Base-by-base conservation (phyloP, 1,140 invertebrate species). In the Pseudomyrmex dendroicus region DNA sequence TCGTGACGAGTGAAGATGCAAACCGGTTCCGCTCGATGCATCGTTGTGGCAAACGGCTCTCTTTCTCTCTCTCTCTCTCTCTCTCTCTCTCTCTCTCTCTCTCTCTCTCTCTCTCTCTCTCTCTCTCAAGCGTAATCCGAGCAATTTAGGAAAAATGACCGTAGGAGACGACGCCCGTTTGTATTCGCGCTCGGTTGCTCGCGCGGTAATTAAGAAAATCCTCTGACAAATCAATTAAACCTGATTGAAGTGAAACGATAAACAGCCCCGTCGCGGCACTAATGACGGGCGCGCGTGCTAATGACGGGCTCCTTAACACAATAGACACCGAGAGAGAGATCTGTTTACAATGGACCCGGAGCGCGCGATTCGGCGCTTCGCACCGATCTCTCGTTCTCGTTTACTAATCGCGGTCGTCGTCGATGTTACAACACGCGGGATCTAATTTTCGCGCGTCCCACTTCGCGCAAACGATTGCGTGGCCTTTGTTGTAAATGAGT, bases 401-500 rank as follows among this genome's bases (percentile, higher is more conserved):
- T 74, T 63, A 25, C 59, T n/a, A 62, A 76, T 72, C 76, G 12
- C 20, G 20, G 20, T 12, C 13, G 52, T 57, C 35, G 35, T 35
- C 35, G 35, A 5, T 35, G 35, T 54, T 52, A 57, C 52, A 83
- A 70, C 77, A 78, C 83, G 77, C 73, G 83, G 63, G 82, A 85
- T 88, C 72, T 83, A 88, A 88, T 88, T 35, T 35, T 83, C 59
- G 73, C 59, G 73, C 63, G 86, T 78, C 54, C 84, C 74, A 88
- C 73, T 88, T 88, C 56, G 56, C 59, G 56, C 84, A 78, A 88
- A 85, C 73, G 73, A 76, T 83, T 85, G 35, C 83, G 86, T 83
- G 83, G 84, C 83, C 73, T 88, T 73, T 86, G 86, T 84, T 80
- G 85, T 89, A 86, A 86, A 89, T 89, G 66, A 89, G 89, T 87